Percentiles rank a stretch among this genome's conserved stretches.
Evolutionary conservation across 2,797 vertebrate species (phyloP).

Genomic region (Poecilia wingei): DNA sequence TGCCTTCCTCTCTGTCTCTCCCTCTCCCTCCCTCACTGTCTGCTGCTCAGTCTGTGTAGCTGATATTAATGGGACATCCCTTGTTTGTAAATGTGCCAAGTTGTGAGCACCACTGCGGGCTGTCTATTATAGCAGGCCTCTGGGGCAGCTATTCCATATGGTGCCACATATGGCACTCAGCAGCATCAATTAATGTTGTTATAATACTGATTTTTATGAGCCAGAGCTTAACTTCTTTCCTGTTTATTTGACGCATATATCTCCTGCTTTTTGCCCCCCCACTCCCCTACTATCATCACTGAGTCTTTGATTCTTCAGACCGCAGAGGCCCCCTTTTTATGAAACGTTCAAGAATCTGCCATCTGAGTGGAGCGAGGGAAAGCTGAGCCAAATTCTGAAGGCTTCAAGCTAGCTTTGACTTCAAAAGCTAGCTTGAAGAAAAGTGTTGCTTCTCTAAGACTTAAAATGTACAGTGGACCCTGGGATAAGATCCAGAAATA

Average conservation of each 20-base stretch:
- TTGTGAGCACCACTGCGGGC: conserved; percentile 81
- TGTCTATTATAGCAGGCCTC: conserved; percentile 85
- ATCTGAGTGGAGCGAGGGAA: conserved; percentile 32
- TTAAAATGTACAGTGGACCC: conserved; percentile 17
- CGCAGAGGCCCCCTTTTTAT: conserved; percentile 26
- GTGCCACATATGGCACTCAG: conserved; percentile 85
- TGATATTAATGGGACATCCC: conserved; percentile 84
- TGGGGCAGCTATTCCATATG: conserved; percentile 84
- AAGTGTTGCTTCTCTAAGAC: conserved; percentile 40
- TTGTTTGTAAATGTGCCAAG: conserved; percentile 88
- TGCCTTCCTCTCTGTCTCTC: conserved; percentile 34
- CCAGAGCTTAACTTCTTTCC: conserved; percentile 58
- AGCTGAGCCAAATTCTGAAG: conserved; percentile 43
- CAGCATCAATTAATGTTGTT: conserved; percentile 89
- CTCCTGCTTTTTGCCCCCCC: not conserved
- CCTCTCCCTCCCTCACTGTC: conserved; percentile 51
- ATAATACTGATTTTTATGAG: conserved; percentile 85
- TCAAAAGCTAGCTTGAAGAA: conserved; percentile 16
- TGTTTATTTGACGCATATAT: conserved; percentile 13
- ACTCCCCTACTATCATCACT: not conserved
- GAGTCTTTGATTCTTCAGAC: conserved; percentile 50
- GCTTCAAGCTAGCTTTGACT: conserved; percentile 23
- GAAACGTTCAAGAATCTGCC: conserved; percentile 47
- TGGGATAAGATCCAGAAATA: not conserved
- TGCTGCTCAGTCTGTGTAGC: conserved; percentile 69